Base-by-base conservation (phyloP, 2,888 invertebrate species). In the Octonoba sinensis region DNA sequence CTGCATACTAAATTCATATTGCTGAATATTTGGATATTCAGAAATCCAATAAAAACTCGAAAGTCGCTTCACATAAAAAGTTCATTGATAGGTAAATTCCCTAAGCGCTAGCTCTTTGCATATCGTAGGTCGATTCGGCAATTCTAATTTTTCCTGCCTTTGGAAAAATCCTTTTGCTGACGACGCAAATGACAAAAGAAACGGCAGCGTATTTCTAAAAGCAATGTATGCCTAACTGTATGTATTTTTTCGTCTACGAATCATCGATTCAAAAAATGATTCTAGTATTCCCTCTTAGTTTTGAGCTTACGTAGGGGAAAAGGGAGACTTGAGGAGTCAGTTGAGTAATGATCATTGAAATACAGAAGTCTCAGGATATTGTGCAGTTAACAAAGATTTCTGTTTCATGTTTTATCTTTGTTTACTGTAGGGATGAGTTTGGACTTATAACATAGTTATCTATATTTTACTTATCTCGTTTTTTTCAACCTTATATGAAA, bases 101-200 rank as follows among this genome's bases (percentile, higher is more conserved):
- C 36, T n/a, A 20, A 54, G 24, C 59, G 27, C 51, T 16, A n/a
- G 22, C 24, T 44, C 44, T 46, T 12, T 36, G 24, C 20, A 54
- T 4, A 44, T n/a, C 46, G 47, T 20, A 22, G 27, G 44, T 36
- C 47, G 59, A 59, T 46, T 59, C 75, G 67, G 18, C 47, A 59
- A 75, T 49, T 75, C 67, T 67, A 67, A 67, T 67, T 67, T 59
- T 59, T 57, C 44, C 67, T 60, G 75, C 66, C 59, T 67, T 75
- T 67, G 36, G 57, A 67, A 36, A 36, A 75, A 75, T 59, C 67
- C 67, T 49, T 46, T 47, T 75, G 75, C 75, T 75, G 75, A 75
- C 67, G 75, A 56, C 49, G 75, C 75, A 75, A 67, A 75, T 75
- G 75, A 75, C 75, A 75, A 75, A 75, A 75, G 75, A 67, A 75